Evolutionary conservation across 2,888 invertebrate genomes (phyloP).

Genomic region (Leptinotarsa tumamoca): DNA sequence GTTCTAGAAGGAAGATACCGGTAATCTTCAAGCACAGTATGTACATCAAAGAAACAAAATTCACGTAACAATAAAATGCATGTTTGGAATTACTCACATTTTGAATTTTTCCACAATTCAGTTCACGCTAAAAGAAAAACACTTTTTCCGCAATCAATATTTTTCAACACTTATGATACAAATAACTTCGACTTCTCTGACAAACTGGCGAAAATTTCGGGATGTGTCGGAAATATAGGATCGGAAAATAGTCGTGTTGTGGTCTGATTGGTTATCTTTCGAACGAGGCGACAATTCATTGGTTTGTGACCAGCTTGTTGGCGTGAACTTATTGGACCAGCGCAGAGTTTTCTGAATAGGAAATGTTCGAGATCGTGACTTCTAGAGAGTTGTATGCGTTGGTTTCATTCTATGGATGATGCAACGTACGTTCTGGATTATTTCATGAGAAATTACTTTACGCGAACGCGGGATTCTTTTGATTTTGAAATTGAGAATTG

Average conservation of each 20-base stretch:
- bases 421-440: constrained; percentile 31
- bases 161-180: constrained; percentile 19
- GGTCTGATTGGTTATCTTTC: constrained; percentile 68
- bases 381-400: neutral
- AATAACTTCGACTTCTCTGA: constrained; percentile 35
- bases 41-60: too few relatives aligned
- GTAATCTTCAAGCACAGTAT: neutral
- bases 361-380: constrained; percentile 1
- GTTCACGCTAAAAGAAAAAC: constrained; percentile 23
- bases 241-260: constrained; percentile 68
- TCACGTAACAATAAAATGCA: neutral
- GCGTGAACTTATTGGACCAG: constrained; percentile 76
- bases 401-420: constrained; percentile 7
- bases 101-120: constrained; percentile 22
- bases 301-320: constrained; percentile 70
- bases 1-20: constrained; percentile 16
- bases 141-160: constrained; percentile 34
- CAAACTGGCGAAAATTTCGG: constrained; percentile 48
- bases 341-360: constrained; percentile 8
- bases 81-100: constrained; percentile 23
- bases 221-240: constrained; percentile 58
- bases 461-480: neutral
- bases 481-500: neutral
- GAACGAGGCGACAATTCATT: constrained; percentile 67
- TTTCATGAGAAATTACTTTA: constrained; percentile 1